Conservation (phyloP, 2,797 vertebrate species). For the Micropoecilia bifurca region DNA sequence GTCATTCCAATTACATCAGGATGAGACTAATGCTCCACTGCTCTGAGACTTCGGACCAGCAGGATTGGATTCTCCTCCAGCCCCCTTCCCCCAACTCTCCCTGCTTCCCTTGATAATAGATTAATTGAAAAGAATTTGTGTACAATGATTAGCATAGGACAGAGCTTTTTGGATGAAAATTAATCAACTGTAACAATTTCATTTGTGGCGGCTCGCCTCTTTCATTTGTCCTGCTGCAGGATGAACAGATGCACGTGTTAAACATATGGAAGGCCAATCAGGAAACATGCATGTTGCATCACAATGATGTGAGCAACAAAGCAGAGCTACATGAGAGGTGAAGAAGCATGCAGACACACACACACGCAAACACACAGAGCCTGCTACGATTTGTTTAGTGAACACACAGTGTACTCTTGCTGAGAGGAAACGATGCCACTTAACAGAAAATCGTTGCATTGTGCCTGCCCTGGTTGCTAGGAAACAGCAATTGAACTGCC, state of each 20-base stretch:
- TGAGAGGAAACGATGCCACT: slow-evolving; percentile 69
- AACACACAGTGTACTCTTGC: slow-evolving; percentile 32
- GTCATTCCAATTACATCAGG: slow-evolving; percentile 83
- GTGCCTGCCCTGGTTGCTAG: slow-evolving; percentile 83
- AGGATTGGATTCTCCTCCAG: slow-evolving; percentile 70
- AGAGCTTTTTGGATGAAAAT: slow-evolving; percentile 59
- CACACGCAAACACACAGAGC: not conserved
- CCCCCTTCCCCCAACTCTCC: slow-evolving; percentile 15
- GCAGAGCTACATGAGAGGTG: slow-evolving; percentile 21
- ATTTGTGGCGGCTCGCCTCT: slow-evolving; percentile 28
- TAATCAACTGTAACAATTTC: slow-evolving; percentile 65
- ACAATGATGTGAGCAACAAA: slow-evolving; percentile 5
- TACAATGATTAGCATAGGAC: slow-evolving; percentile 73
- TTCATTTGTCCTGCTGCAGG: slow-evolving; percentile 34
- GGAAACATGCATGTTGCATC: slow-evolving; percentile 17
- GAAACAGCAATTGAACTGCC: slow-evolving; percentile 83
- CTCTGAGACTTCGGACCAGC: slow-evolving; percentile 67
- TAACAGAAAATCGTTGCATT: slow-evolving; percentile 78
- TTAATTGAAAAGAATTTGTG: slow-evolving; percentile 79
- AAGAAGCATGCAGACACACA: slow-evolving; percentile 7
- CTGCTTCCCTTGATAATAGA: slow-evolving; percentile 71
- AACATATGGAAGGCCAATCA: slow-evolving; percentile 19
- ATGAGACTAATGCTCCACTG: slow-evolving; percentile 74
- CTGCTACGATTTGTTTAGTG: slow-evolving; percentile 48
- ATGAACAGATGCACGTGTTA: slow-evolving; percentile 18